Evolutionary conservation across 2,888 invertebrate genomes (phyloP).

Genomic region (Netelia inedita): DNA sequence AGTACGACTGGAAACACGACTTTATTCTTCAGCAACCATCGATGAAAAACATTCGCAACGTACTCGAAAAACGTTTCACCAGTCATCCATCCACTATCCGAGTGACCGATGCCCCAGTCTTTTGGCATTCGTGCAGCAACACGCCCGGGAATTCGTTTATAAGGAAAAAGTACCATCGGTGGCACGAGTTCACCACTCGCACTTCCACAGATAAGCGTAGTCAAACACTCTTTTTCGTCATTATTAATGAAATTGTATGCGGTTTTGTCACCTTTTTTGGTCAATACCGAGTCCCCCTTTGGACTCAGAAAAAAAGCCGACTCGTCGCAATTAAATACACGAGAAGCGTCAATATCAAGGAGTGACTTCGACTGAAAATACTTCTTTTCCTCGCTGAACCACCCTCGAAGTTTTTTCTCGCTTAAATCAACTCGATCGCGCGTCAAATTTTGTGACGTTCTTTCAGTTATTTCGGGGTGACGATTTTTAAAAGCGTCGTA

Average conservation of each 20-base stretch:
- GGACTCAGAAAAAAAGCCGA: constrained; percentile 7
- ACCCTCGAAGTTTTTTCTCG: constrained; percentile 59
- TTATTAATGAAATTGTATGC: constrained; percentile 21
- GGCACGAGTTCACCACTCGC: constrained; percentile 56
- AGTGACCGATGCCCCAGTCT: constrained; percentile 80
- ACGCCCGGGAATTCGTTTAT: constrained; percentile 73
- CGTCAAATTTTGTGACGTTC: constrained; percentile 73
- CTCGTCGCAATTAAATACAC: constrained; percentile 31
- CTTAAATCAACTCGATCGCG: constrained; percentile 70
- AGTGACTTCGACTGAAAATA: not conserved
- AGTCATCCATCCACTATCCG: constrained; percentile 83
- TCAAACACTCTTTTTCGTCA: constrained; percentile 37
- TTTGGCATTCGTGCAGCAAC: constrained; percentile 71
- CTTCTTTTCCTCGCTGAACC: constrained; percentile 15
- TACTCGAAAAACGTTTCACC: constrained; percentile 80
- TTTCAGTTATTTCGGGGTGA: constrained; percentile 70
- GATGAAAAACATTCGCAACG: constrained; percentile 79
- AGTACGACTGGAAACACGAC: constrained; percentile 78
- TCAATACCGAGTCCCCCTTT: constrained; percentile 10
- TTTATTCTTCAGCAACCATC: constrained; percentile 77
- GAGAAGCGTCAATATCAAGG: not conserved
- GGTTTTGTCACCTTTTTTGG: constrained; percentile 17
- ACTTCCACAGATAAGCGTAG: constrained; percentile 6
- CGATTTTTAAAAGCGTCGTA: constrained; percentile 72
- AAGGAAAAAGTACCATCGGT: constrained; percentile 72